Evolutionary conservation across 2,888 invertebrate genomes (phyloP).

Genomic region (Anodontia alba): DNA sequence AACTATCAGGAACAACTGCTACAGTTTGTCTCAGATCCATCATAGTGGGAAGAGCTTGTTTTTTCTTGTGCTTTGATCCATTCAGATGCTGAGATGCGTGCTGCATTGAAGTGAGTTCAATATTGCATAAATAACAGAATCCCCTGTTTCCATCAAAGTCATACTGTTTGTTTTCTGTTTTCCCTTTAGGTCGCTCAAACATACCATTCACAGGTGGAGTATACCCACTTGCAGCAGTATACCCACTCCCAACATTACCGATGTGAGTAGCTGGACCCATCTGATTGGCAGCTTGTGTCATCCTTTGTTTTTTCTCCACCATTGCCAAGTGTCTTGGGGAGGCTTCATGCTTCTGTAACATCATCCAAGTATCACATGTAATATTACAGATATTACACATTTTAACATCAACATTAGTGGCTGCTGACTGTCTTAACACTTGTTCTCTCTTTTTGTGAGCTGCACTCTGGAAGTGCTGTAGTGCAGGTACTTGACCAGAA

Average conservation of each 20-base stretch:
- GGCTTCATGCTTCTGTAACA: conserved; percentile 45
- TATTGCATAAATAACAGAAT: conserved; percentile 61
- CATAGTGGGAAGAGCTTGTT: neutral
- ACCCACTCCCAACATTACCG: neutral
- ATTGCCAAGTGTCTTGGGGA: conserved; percentile 64
- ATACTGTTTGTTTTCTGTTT: conserved; percentile 32
- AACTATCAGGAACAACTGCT: too few relatives aligned
- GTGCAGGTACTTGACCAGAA: conserved; percentile 61
- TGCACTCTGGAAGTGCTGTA: conserved; percentile 64
- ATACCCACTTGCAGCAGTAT: too few relatives aligned
- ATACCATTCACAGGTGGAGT: neutral
- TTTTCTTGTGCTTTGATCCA: conserved; percentile 66
- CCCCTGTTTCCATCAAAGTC: conserved; percentile 49
- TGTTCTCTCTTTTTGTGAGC: conserved; percentile 60
- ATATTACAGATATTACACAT: conserved; percentile 59
- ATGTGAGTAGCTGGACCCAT: too few relatives aligned
- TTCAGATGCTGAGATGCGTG: conserved; percentile 63
- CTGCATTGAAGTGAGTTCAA: conserved; percentile 59
- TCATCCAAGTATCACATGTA: conserved; percentile 49
- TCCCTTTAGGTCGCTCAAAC: neutral
- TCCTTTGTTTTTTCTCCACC: conserved; percentile 31
- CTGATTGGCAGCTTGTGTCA: neutral
- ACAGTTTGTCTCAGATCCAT: neutral
- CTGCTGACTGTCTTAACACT: neutral
- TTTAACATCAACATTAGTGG: neutral